Percentiles rank a stretch among this genome's conserved stretches.
These are phyloP conservation scores for Chromis chromis DNA, from an alignment of 2,797 vertebrate genomes.

Conservation along the genomic window DNA sequence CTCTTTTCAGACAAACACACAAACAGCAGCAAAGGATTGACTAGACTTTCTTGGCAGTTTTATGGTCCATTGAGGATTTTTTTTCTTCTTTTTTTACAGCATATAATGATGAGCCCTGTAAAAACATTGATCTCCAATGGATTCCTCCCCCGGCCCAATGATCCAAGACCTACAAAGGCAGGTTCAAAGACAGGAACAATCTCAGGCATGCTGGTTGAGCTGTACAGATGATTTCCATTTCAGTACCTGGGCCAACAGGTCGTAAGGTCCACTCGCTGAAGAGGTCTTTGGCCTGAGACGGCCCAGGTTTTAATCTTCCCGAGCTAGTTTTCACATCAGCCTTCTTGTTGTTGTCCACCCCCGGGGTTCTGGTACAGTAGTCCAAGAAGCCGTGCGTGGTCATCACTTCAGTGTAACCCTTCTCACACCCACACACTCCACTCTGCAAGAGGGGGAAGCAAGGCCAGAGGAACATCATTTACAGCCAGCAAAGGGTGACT, in stretches of 20 bases:
- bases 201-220: conserved; percentile 13
- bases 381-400: conserved; percentile 94
- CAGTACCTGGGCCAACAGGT: conserved; percentile 94
- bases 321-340: conserved; percentile 95
- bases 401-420: conserved; percentile 96
- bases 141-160: conserved; percentile 11
- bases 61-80: background rate
- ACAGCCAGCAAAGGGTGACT: conserved; percentile 25
- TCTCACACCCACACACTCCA: conserved; percentile 95
- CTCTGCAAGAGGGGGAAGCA: conserved; percentile 79
- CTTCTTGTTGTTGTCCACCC: conserved; percentile 93
- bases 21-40: conserved; percentile 11
- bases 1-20: conserved; percentile 20
- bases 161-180: conserved; percentile 50
- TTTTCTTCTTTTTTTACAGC: background rate
- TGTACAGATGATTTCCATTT: conserved; percentile 55
- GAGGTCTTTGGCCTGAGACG: conserved; percentile 92
- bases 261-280: conserved; percentile 95
- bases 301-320: conserved; percentile 91
- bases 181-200: conserved; percentile 46
- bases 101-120: conserved; percentile 24
- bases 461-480: conserved; percentile 36
- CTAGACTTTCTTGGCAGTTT: conserved; percentile 22
- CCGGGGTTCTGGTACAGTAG: conserved; percentile 96
- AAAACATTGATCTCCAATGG: conserved; percentile 43